Percentiles rank a stretch among this genome's conserved stretches.
Evolutionary conservation across 2,888 invertebrate species (phyloP).

Genomic region (Aphodius sticticus): DNA sequence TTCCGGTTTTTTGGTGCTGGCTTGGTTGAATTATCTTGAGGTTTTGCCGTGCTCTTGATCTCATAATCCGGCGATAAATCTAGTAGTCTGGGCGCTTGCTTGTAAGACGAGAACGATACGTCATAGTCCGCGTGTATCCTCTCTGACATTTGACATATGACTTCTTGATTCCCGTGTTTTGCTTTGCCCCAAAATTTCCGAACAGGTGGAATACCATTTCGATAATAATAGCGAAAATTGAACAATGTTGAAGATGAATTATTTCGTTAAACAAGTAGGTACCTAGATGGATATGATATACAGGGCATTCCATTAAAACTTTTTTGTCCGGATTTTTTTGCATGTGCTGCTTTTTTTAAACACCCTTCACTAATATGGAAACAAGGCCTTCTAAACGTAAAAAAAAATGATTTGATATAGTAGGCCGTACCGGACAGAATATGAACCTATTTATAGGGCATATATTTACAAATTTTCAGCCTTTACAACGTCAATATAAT

Average conservation of each 20-base stretch:
- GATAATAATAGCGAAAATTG: background rate
- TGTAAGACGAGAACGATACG: background rate
- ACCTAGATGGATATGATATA: too few species aligned
- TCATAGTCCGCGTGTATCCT: background rate
- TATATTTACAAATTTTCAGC: background rate
- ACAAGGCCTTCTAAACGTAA: background rate
- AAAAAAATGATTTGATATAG: background rate
- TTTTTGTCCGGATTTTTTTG: too few species aligned
- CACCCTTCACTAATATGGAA: too few species aligned
- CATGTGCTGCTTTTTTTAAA: too few species aligned
- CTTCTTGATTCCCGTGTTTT: background rate
- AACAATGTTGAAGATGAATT: background rate
- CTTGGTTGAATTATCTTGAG: background rate
- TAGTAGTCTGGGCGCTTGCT: background rate
- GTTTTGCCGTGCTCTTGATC: background rate
- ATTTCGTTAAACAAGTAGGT: background rate
- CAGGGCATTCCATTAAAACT: too few species aligned
- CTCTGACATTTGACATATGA: background rate
- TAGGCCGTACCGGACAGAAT: background rate
- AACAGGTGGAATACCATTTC: background rate
- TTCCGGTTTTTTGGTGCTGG: background rate
- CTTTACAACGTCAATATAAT: conserved; percentile 4
- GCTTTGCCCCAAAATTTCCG: background rate
- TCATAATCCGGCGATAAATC: background rate
- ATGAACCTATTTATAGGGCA: background rate